These are phyloP conservation scores for Pagetopsis macropterus DNA, from an alignment of 2,797 vertebrate genomes.

Conservation along the genomic window DNA sequence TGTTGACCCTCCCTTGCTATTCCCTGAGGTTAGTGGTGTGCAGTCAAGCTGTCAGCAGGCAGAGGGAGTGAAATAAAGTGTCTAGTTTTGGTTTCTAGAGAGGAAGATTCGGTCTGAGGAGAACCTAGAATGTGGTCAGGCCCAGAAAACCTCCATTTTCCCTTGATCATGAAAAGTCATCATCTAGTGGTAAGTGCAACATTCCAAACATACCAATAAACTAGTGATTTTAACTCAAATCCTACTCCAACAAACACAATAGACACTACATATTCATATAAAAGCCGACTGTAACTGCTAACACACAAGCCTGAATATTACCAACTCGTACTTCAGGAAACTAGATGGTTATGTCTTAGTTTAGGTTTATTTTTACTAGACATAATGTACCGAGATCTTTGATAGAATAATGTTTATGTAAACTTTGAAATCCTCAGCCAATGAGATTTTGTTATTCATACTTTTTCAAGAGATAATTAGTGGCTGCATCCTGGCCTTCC, in stretches of 20 bases:
- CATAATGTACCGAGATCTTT: too few species aligned
- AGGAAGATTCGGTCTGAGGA: conserved; percentile 31
- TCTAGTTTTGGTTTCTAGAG: conserved; percentile 50
- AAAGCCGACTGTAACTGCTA: too few species aligned
- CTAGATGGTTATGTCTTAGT: too few species aligned
- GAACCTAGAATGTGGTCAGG: conserved; percentile 27
- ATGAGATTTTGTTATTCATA: too few species aligned
- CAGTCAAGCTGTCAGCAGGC: conserved; percentile 50
- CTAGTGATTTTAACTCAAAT: conserved; percentile 25
- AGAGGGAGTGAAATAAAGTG: conserved; percentile 45
- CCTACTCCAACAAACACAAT: conserved; percentile 32
- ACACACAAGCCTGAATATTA: too few species aligned
- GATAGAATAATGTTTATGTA: too few species aligned
- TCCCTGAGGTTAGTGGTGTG: conserved; percentile 37
- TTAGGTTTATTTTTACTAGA: too few species aligned
- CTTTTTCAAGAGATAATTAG: too few species aligned
- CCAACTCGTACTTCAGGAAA: too few species aligned
- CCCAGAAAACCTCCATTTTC: conserved; percentile 8
- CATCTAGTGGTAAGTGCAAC: background rate
- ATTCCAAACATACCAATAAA: conserved; percentile 45
- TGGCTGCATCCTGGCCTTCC: too few species aligned
- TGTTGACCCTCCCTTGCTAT: conserved; percentile 12
- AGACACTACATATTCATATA: background rate
- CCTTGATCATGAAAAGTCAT: conserved; percentile 24
- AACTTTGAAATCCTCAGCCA: too few species aligned